Conservation (phyloP, 2,113 vertebrate species). For the Brachirus orientalis region DNA sequence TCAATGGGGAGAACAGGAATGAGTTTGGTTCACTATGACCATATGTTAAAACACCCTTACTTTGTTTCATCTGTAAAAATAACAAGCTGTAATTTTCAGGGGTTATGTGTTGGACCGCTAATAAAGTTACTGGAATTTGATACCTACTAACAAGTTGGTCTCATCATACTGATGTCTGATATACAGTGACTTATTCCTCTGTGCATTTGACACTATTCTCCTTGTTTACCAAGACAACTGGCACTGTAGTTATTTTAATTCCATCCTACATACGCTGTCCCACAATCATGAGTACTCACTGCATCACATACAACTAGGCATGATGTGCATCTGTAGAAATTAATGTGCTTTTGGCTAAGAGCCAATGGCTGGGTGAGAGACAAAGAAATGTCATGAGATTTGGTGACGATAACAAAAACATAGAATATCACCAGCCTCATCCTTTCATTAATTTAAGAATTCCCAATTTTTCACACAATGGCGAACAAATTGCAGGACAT, state of each 20-base stretch:
- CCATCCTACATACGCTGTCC: background rate
- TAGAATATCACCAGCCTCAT: no score
- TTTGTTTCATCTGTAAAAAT: background rate
- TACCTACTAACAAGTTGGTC: background rate
- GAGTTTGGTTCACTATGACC: no score
- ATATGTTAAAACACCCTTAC: no score
- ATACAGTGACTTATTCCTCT: background rate
- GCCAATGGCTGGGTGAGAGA: no score
- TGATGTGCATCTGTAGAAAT: background rate
- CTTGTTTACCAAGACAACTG: slow-evolving; percentile 13
- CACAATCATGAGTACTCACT: background rate
- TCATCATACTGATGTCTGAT: background rate
- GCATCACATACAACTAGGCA: no score
- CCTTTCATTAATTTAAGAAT: no score
- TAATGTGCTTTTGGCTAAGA: background rate
- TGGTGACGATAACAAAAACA: no score
- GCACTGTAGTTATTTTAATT: background rate
- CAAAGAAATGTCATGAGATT: no score
- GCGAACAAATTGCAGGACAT: background rate
- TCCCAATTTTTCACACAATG: no score
- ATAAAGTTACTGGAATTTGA: background rate
- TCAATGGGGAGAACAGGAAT: no score
- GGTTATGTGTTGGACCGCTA: background rate
- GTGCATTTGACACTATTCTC: slow-evolving; percentile 4
- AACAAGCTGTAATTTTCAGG: background rate